A percentile compares a stretch with the other conserved stretches of the same genome.
These are phyloP conservation scores for Pseudomyrmex cubaensis DNA, from an alignment of 1,140 invertebrate genomes.

Conservation along the genomic window DNA sequence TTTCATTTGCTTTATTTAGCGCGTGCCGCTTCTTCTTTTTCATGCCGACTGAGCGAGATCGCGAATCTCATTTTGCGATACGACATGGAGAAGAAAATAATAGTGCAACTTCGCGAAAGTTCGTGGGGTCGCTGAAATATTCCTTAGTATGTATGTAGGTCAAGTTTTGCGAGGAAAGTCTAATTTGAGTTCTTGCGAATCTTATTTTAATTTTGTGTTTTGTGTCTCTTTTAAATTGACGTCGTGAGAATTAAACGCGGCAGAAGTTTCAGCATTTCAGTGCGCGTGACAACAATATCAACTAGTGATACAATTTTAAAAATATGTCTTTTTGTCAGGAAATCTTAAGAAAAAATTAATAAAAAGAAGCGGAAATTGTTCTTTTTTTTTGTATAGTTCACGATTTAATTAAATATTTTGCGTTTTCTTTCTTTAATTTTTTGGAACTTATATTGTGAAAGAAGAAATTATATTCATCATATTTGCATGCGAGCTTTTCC, in stretches of 20 bases:
- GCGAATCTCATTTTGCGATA: neutral
- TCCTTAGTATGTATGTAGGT: constrained; percentile 15
- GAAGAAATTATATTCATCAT: too few species aligned
- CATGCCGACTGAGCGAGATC: neutral
- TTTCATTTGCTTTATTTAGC: constrained; percentile 17
- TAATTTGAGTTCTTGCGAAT: neutral
- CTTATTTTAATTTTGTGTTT: constrained; percentile 22
- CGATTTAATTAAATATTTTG: neutral
- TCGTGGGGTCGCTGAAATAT: neutral
- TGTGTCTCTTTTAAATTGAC: constrained; percentile 12
- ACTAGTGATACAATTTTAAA: neutral
- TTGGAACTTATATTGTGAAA: too few species aligned
- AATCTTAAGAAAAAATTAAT: neutral
- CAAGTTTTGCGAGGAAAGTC: neutral
- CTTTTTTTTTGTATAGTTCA: neutral
- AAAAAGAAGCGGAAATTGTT: constrained; percentile 23
- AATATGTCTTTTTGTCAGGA: too few species aligned
- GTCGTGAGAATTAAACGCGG: neutral
- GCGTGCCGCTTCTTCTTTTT: neutral
- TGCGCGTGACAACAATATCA: neutral
- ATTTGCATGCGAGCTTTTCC: too few species aligned
- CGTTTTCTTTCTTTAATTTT: too few species aligned
- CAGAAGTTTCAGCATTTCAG: neutral
- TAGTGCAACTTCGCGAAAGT: neutral
- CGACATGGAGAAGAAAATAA: neutral